phyloP scores from a whole-genome alignment of 2,113 vertebrate genomes.

The Gymnogyps californianus region DNA sequence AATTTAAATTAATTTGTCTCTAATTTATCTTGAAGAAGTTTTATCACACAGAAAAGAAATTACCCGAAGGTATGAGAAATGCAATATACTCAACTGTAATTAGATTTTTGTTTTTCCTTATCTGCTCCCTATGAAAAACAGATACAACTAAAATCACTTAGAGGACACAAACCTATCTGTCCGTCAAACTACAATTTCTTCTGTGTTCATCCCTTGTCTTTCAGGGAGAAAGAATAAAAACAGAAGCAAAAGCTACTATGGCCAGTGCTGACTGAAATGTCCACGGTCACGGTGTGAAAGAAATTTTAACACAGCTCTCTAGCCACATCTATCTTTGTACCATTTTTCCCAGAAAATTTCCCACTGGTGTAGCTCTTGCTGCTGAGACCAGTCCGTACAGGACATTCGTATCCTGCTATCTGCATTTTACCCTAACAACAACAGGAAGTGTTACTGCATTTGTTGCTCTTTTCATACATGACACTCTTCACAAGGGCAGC shows the following conservation, averaged over 20 bases:
- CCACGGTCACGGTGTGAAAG: rapidly evolving
- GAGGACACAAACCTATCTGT: neutral
- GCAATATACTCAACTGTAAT: neutral
- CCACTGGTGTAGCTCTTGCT: neutral
- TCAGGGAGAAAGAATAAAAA: neutral
- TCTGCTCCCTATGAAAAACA: neutral
- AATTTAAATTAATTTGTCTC: neutral
- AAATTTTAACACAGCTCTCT: neutral
- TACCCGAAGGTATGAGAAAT: neutral
- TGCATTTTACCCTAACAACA: neutral
- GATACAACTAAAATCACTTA: neutral
- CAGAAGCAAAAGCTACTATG: neutral
- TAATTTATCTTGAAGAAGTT: neutral
- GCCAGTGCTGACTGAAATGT: neutral
- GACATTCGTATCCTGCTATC: neutral
- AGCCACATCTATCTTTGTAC: neutral
- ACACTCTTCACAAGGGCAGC: neutral
- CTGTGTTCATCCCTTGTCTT: neutral
- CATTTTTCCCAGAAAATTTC: neutral
- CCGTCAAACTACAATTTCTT: neutral
- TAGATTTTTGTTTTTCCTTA: neutral
- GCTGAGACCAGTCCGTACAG: neutral
- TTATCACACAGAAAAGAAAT: neutral
- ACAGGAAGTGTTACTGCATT: neutral
- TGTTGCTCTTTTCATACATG: neutral